phyloP scores from a whole-genome alignment of 2,113 vertebrate genomes.

The Mormyrus lacerda region DNA sequence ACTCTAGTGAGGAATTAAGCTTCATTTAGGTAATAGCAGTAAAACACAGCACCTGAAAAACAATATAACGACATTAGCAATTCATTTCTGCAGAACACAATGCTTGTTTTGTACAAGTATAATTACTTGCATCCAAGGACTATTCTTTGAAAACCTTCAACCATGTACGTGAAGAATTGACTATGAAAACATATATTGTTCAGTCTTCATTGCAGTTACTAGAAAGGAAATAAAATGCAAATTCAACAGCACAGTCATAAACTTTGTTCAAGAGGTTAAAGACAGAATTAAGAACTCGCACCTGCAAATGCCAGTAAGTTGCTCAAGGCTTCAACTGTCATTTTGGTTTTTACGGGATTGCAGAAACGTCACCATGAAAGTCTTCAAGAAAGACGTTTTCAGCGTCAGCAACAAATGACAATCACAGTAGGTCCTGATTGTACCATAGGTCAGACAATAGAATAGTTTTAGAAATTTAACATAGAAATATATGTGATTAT shows the following conservation, averaged over 20 bases:
- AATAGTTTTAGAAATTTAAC: neutral
- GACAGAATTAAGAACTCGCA: neutral
- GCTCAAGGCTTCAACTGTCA: neutral
- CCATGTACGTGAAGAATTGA: neutral
- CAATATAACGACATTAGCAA: neutral
- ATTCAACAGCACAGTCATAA: neutral
- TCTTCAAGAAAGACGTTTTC: neutral
- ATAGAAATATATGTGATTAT: neutral
- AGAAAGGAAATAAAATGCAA: neutral
- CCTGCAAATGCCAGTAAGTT: neutral
- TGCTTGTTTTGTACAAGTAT: neutral
- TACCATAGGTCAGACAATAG: neutral
- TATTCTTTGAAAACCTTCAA: neutral
- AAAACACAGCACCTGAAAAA: constrained; percentile 1
- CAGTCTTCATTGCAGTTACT: neutral
- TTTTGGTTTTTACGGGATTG: neutral
- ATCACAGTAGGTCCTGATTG: neutral
- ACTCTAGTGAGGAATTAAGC: neutral
- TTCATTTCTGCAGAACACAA: neutral
- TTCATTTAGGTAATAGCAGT: neutral
- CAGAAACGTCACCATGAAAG: neutral
- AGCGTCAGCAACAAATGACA: neutral
- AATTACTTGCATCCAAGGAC: neutral
- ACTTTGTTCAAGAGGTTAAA: neutral
- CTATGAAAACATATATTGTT: neutral